Percentiles rank a stretch among this genome's conserved stretches.
Evolutionary conservation across 2,113 vertebrate species (phyloP).

Genomic region (Passer montanus): DNA sequence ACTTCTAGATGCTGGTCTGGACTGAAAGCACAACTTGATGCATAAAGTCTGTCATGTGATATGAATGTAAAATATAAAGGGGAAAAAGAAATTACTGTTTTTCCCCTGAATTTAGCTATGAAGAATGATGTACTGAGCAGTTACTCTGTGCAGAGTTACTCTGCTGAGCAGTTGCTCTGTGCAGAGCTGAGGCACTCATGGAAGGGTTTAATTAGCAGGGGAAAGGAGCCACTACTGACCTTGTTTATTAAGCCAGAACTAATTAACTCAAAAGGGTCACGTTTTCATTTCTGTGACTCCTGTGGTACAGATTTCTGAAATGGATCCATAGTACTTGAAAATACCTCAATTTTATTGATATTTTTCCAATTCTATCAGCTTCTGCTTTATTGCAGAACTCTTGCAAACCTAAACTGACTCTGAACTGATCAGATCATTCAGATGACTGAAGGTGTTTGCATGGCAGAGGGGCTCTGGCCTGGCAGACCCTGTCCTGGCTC

Average conservation of each 20-base stretch:
- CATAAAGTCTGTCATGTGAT: conserved; percentile 6
- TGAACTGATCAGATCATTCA: background rate
- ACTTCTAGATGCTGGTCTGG: background rate
- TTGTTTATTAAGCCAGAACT: conserved; percentile 24
- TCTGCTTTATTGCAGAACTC: background rate
- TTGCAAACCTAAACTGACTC: background rate
- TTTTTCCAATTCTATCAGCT: background rate
- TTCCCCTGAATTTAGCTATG: background rate
- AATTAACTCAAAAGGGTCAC: conserved; percentile 22
- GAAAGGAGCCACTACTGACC: background rate
- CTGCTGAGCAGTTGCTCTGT: background rate
- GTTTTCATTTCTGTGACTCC: background rate
- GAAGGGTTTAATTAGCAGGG: background rate
- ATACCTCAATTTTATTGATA: background rate
- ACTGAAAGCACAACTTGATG: conserved; percentile 26
- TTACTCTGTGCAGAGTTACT: background rate
- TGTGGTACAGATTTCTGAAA: background rate
- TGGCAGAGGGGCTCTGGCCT: background rate
- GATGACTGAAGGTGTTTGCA: background rate
- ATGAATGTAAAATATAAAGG: conserved; percentile 3
- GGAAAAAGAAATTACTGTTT: background rate
- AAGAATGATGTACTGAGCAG: background rate
- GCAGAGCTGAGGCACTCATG: background rate
- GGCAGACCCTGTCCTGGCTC: background rate
- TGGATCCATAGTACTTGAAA: conserved; percentile 6